Base-by-base conservation (phyloP, 2,113 vertebrate species). In the Tragulus kanchil region DNA sequence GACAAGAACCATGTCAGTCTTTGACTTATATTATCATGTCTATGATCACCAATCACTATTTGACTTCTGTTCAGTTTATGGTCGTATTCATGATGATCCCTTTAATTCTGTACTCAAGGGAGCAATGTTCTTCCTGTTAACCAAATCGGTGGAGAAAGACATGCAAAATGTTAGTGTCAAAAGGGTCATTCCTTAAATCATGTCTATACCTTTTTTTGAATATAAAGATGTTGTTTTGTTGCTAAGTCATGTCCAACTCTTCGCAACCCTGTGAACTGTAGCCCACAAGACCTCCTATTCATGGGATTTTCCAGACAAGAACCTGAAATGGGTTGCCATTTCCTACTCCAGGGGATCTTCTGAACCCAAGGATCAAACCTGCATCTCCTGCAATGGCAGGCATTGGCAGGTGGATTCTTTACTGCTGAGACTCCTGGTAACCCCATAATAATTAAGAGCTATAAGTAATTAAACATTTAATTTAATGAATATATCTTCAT, bases 31-130 rank as follows among this genome's bases (percentile, higher is more conserved):
- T 65, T 95, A 93, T 95, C 96, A 59, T 17, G 65, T 62, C 90
- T 81, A 3, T n/a, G 59, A 94, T 94, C 94, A 93, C 50, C 94
- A n/a, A 65, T 71, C 23, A 42, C 71, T 97, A 15, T 91, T 96
- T 91, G 92, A 36, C 56, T 94, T 96, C 61, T 94, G 61, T 59
- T 96, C 77, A 69, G 61, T 5, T 15, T 65, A 31, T 12, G 11
- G 25, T 14, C 31, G 71, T 83, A 92, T 97, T 97, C 97, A 97
- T 95, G 96, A 90, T 94, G 96, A 97, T 93, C 92, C 94, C 64
- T 96, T 97, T 95, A 85, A 95, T 90, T 97, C 90, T 64, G 9
- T 14, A 64, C 58, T 96, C 92, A 28, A 95, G 31, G 42, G 73
- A 84, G 84, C 31, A 54, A 59, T 0, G 2, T 61, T 45, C 93